A percentile compares a stretch with the other conserved stretches of the same genome.
Conservation (phyloP, 2,113 vertebrate species). For the Dryoscopus gambensis region DNA sequence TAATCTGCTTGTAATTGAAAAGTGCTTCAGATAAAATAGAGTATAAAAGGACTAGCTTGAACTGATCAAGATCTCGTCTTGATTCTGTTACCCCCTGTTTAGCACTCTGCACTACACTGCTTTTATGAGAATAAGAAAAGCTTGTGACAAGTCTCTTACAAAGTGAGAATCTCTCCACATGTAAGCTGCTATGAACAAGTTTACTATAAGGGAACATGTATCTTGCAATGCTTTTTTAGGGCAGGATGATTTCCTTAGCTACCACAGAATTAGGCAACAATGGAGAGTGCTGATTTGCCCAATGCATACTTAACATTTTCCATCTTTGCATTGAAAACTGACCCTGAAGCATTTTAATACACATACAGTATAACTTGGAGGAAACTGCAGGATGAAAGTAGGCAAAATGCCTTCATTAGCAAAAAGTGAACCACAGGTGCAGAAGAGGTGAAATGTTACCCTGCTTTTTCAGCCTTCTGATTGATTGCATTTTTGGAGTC, state of each 20-base stretch:
- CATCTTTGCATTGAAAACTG: neutral
- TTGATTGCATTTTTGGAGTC: no score
- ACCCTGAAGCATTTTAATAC: neutral
- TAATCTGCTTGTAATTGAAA: neutral
- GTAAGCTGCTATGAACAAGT: neutral
- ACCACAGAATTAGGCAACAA: neutral
- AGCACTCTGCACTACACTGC: neutral
- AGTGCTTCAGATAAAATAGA: neutral
- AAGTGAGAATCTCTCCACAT: neutral
- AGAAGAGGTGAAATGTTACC: no score
- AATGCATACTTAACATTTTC: neutral
- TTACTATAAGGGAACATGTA: neutral
- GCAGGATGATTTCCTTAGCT: neutral
- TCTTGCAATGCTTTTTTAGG: neutral
- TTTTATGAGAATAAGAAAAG: neutral
- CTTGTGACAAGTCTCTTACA: neutral
- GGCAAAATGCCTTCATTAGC: neutral
- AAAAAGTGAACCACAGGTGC: neutral
- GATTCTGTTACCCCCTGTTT: neutral
- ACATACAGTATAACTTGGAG: accelerated
- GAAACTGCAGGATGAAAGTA: neutral
- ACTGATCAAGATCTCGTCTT: accelerated
- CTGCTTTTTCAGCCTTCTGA: no score
- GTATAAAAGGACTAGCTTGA: neutral
- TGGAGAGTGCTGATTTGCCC: neutral